Evolutionary conservation across 2,888 invertebrate species (phyloP).

Genomic region (Thereva nobilitata): DNA sequence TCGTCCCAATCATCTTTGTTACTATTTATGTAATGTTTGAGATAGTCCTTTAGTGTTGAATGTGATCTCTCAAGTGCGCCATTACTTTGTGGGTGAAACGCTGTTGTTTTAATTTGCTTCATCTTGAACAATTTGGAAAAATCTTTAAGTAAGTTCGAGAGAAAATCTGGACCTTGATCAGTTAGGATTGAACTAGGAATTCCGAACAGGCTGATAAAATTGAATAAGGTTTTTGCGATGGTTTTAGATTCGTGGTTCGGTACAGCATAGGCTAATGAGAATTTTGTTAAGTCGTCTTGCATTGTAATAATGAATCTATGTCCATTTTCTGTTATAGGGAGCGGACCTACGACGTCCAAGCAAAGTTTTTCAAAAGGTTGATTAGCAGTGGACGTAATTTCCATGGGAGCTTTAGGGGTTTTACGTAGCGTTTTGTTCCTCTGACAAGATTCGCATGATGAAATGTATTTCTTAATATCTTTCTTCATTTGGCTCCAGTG

Average conservation of each 20-base stretch:
- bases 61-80: slow-evolving; percentile 49
- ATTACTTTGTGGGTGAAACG: slow-evolving; percentile 45
- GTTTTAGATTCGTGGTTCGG: no score
- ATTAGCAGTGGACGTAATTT: slow-evolving; percentile 47
- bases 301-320: slow-evolving; percentile 45
- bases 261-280: slow-evolving; percentile 48
- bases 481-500: background rate
- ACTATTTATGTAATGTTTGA: slow-evolving; percentile 46
- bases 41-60: slow-evolving; percentile 47
- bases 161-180: slow-evolving; percentile 38
- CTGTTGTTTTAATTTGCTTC: slow-evolving; percentile 47
- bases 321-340: slow-evolving; percentile 44
- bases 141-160: no score
- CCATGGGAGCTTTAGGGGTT: slow-evolving; percentile 45
- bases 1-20: slow-evolving; percentile 29
- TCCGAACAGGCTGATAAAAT: slow-evolving; percentile 25
- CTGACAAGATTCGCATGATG: slow-evolving; percentile 48
- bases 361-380: slow-evolving; percentile 47
- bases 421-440: slow-evolving; percentile 35
- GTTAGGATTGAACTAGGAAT: slow-evolving; percentile 31
- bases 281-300: slow-evolving; percentile 52
- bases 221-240: slow-evolving; percentile 41
- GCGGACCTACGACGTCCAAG: slow-evolving; percentile 49
- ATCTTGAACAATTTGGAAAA: slow-evolving; percentile 47
- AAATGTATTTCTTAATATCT: slow-evolving; percentile 39